Percentiles rank a stretch among this genome's conserved stretches.
Conservation (phyloP, 2,113 vertebrate species). For the Numida meleagris region DNA sequence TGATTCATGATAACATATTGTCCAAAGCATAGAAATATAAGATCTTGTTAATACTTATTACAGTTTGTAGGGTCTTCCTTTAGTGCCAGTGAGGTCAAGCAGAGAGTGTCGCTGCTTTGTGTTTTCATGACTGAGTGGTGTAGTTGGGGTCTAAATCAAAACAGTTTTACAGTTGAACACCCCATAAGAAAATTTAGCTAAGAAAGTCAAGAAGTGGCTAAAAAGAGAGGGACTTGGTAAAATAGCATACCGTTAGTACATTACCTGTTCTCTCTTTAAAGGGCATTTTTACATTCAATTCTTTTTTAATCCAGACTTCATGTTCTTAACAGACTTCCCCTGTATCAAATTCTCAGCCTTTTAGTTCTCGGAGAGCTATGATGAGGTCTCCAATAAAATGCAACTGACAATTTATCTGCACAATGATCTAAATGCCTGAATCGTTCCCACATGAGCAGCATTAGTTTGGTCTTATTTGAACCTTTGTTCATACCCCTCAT, state of each 20-base stretch:
- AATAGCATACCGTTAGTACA: slow-evolving; percentile 18
- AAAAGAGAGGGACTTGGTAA: slow-evolving; percentile 24
- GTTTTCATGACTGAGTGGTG: not conserved
- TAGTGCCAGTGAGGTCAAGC: not conserved
- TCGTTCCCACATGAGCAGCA: not conserved
- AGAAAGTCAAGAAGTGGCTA: slow-evolving; percentile 11
- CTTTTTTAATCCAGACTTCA: not conserved
- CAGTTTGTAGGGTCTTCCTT: not conserved
- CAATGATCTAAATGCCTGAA: not conserved
- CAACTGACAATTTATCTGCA: not conserved
- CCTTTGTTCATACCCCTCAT: slow-evolving; percentile 51
- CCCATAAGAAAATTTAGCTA: not conserved
- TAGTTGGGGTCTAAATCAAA: not conserved
- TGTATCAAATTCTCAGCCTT: not conserved
- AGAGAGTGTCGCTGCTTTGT: not conserved
- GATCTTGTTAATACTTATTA: not conserved
- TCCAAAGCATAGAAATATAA: not conserved
- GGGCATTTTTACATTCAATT: not conserved
- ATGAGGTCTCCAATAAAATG: not conserved
- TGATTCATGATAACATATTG: not conserved
- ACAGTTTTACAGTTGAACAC: not conserved
- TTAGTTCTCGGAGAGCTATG: not conserved
- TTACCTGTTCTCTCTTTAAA: slow-evolving; percentile 28
- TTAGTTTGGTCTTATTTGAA: not conserved
- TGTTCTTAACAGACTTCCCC: not conserved